These are phyloP conservation scores for Dromiciops gliroides DNA, from an alignment of 2,113 vertebrate species.

Conservation along the genomic window DNA sequence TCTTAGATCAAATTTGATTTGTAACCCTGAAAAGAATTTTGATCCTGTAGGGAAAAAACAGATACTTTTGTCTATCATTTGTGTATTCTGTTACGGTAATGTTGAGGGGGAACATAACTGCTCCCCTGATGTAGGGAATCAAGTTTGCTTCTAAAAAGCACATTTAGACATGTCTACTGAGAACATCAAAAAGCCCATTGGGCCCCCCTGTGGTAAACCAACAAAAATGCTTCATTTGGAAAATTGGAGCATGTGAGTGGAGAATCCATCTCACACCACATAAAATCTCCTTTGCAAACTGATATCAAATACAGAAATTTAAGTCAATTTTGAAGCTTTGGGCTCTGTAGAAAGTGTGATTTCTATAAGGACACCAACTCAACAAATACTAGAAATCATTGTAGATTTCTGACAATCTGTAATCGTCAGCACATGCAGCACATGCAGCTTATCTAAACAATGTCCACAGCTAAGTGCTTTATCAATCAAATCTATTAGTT, in stretches of 20 bases:
- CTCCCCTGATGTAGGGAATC: slow-evolving; percentile 35
- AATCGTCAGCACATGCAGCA: too few species aligned
- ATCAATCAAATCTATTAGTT: slow-evolving; percentile 2
- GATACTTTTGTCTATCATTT: background rate
- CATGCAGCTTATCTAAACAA: background rate
- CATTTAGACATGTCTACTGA: background rate
- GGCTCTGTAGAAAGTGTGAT: background rate
- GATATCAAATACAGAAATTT: background rate
- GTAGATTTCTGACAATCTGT: background rate
- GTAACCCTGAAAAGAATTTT: background rate
- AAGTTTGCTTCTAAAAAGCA: background rate
- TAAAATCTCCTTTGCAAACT: background rate
- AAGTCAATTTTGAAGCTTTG: background rate
- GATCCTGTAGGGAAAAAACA: background rate
- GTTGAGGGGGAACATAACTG: background rate
- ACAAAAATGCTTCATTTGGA: slow-evolving; percentile 55
- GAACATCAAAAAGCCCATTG: slow-evolving; percentile 26
- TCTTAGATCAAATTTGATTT: background rate
- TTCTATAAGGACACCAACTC: background rate
- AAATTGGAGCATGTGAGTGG: background rate
- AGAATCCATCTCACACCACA: background rate
- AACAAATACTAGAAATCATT: background rate
- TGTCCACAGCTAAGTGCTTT: background rate
- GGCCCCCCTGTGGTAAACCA: slow-evolving; percentile 62
- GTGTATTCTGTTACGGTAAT: background rate